Percentiles rank a stretch among this genome's conserved stretches.
Evolutionary conservation across 2,797 vertebrate genomes (phyloP).

Genomic region (Sandelia bainsii): DNA sequence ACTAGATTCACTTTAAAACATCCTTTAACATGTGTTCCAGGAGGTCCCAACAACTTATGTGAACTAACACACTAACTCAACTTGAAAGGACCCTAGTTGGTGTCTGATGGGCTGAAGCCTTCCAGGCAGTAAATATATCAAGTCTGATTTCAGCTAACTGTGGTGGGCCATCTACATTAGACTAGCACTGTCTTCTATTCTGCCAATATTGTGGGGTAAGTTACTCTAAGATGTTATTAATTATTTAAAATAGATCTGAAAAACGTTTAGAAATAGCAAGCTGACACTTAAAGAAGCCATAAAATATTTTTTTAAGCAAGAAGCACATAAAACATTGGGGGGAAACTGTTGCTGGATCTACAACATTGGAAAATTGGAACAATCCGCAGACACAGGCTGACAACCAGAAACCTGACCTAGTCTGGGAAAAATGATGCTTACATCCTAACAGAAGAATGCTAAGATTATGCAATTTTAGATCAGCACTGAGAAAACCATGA

Average conservation of each 20-base stretch:
- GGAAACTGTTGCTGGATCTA: constrained; percentile 46
- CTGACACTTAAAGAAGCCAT: constrained; percentile 39
- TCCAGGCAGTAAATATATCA: constrained; percentile 13
- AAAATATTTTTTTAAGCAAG: constrained; percentile 46
- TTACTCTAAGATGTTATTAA: constrained; percentile 35
- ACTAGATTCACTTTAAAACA: constrained; percentile 31
- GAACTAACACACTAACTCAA: neutral
- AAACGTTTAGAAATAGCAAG: constrained; percentile 32
- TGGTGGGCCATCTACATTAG: constrained; percentile 12
- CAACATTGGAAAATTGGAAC: constrained; percentile 60
- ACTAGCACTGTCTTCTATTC: constrained; percentile 8
- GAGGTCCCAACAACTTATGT: neutral
- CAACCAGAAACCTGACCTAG: constrained; percentile 58
- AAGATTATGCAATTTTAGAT: constrained; percentile 45
- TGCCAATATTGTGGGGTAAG: constrained; percentile 20
- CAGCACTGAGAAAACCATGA: constrained; percentile 40
- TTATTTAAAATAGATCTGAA: constrained; percentile 40
- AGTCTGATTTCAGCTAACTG: constrained; percentile 10
- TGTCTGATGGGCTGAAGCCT: constrained; percentile 17
- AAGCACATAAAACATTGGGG: constrained; percentile 18
- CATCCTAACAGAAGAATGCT: constrained; percentile 46
- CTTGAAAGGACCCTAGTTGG: constrained; percentile 4
- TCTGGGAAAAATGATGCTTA: constrained; percentile 62
- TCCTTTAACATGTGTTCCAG: constrained; percentile 16
- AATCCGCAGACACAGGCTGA: constrained; percentile 32